Base-by-base conservation (phyloP, 2,113 vertebrate species). In the Orcinus orca region DNA sequence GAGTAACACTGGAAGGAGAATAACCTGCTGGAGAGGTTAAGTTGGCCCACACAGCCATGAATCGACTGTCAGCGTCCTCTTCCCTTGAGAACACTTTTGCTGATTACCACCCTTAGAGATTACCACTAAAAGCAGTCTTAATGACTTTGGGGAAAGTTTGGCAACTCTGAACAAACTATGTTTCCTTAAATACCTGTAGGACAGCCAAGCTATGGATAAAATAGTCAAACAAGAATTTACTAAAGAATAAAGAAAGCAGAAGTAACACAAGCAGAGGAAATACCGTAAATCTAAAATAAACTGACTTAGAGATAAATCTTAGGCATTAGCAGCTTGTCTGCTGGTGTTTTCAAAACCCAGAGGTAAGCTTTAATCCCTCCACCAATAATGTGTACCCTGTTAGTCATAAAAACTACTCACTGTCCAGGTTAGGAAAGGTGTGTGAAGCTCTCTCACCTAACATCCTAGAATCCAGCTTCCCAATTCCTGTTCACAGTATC, bases 231-330 rank as follows among this genome's bases (percentile, higher is more conserved):
- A 63, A 81, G 47, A 96, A 44, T 86, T 79, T 68, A 68, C 92
- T 82, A 25, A 92, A 91, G 38, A 88, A 71, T 55, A 91, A 81
- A 96, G 79, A 93, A 82, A 63, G 38, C 47, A 68, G 74, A 85
- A 82, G 13, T 82, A 74, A 67, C 18, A 21, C 2, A 88, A 60
- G 79, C 23, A 50, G 33, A 86, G 36, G 11, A 91, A 86, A 68
- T 88, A 26, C 10, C 38, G 84, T 50, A 73, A 53, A 82, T 86
- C 38, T 65, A 44, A 93, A 93, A 77, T 88, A 89, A 86, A 84
- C 41, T 60, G 6, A 71, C 26, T 74, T 74, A 58, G 7, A 92
- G 53, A 60, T 84, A 92, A 68, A 77, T 58, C 20, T 76, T 44
- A 53, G 62, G 20, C 29, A 81, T 36, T 21, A 21, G 26, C 44